phyloP scores from a whole-genome alignment of 2,797 vertebrate genomes.

The Gorsachius magnificus region DNA sequence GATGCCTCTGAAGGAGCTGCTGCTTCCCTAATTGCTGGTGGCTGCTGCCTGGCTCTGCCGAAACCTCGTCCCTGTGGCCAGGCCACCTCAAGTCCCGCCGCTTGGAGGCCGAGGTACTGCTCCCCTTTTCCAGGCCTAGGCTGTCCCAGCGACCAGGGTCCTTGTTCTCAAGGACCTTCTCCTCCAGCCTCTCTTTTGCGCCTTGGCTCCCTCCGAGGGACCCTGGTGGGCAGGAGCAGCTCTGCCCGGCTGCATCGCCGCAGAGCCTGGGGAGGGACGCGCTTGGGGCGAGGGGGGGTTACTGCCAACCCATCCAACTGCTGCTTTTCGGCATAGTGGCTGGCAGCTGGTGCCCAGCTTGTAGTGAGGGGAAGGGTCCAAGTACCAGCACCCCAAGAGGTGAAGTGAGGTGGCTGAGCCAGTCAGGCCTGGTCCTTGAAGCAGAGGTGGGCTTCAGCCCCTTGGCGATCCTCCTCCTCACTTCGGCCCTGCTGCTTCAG shows the following conservation, averaged over 20 bases:
- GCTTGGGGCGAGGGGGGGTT: background rate
- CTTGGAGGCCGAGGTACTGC: background rate
- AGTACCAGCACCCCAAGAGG: background rate
- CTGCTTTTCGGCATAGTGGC: background rate
- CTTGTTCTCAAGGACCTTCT: background rate
- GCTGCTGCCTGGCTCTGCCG: fast-evolving
- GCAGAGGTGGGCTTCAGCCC: background rate
- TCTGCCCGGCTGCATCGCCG: background rate
- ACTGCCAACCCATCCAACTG: background rate
- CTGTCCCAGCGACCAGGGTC: background rate
- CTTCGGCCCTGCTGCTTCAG: background rate
- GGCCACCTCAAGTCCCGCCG: background rate
- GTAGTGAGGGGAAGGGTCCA: background rate
- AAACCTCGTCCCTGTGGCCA: background rate
- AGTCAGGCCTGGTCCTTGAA: background rate
- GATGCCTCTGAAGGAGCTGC: background rate
- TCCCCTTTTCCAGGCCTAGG: background rate
- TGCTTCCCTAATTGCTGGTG: background rate
- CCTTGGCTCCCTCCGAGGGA: background rate
- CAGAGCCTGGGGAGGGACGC: background rate
- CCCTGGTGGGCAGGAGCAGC: background rate
- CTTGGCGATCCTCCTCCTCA: fast-evolving
- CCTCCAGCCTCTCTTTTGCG: background rate
- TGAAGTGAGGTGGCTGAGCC: background rate
- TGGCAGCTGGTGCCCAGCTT: background rate